phyloP scores from a whole-genome alignment of 2,888 invertebrate genomes.

The Coremacera marginata region DNA sequence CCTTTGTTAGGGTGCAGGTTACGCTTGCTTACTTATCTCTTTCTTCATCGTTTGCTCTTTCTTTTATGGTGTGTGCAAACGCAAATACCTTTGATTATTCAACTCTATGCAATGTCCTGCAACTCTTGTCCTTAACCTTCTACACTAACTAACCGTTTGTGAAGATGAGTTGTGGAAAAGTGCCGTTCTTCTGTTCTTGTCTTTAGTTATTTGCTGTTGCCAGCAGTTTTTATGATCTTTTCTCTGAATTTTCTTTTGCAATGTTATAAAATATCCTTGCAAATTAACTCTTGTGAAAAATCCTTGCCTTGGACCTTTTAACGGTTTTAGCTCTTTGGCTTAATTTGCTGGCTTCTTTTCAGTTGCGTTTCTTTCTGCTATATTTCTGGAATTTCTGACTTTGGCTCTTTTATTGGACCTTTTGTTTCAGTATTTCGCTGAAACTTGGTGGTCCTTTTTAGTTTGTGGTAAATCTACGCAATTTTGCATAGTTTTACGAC shows the following conservation, averaged over 20 bases:
- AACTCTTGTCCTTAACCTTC: conserved; percentile 36
- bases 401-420: neutral
- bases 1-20: conserved; percentile 1
- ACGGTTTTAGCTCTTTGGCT: neutral
- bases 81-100: conserved; percentile 39
- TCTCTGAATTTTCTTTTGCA: conserved; percentile 17
- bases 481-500: conserved; percentile 13
- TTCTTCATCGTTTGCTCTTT: neutral
- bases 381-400: neutral
- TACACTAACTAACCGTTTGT: neutral
- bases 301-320: neutral
- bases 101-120: conserved; percentile 44
- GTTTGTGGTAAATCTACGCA: conserved; percentile 1
- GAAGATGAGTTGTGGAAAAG: too few species aligned
- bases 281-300: conserved; percentile 27
- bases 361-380: neutral
- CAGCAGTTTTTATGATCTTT: conserved; percentile 20
- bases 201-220: neutral
- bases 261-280: conserved; percentile 20
- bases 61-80: neutral
- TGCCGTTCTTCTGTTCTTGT: neutral
- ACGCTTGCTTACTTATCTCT: neutral
- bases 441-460: neutral
- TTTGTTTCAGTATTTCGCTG: neutral
- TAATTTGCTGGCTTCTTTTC: neutral